Conservation (phyloP, 1,140 invertebrate species). For the Drosophila quadrilineata region DNA sequence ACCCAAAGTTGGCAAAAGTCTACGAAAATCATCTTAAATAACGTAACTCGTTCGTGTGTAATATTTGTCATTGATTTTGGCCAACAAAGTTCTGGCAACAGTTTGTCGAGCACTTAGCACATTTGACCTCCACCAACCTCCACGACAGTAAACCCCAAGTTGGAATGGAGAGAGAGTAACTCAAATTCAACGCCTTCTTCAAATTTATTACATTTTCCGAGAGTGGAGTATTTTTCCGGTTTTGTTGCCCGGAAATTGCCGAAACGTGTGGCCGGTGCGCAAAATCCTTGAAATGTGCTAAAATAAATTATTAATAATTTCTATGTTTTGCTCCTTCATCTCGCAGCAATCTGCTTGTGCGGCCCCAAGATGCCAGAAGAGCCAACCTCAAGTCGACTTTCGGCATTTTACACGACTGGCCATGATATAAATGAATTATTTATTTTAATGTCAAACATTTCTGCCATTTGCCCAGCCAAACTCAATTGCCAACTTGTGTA, state of each 20-base stretch:
- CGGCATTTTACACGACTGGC: no score
- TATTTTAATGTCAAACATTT: conserved; percentile 66
- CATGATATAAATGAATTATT: conserved; percentile 73
- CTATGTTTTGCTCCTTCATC: conserved; percentile 25
- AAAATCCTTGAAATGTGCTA: conserved; percentile 68
- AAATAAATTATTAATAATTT: conserved; percentile 79
- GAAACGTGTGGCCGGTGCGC: conserved; percentile 69
- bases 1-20: neutral
- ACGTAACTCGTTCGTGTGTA: conserved; percentile 60
- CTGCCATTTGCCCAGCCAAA: conserved; percentile 12
- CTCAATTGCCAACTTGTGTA: conserved; percentile 38
- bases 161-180: conserved; percentile 7
- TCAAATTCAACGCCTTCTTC: conserved; percentile 38
- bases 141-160: neutral
- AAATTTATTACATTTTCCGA: conserved; percentile 77
- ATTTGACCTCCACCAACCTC: conserved; percentile 23
- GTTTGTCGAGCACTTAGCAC: conserved; percentile 56
- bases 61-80: conserved; percentile 66
- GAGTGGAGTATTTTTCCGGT: conserved; percentile 75
- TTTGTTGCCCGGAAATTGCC: conserved; percentile 71
- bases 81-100: conserved; percentile 59
- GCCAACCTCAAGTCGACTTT: conserved; percentile 26
- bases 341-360: neutral
- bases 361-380: neutral
- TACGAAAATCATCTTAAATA: conserved; percentile 39